These are phyloP conservation scores for Whitmania pigra DNA, from an alignment of 1,140 invertebrate species.

Conservation along the genomic window DNA sequence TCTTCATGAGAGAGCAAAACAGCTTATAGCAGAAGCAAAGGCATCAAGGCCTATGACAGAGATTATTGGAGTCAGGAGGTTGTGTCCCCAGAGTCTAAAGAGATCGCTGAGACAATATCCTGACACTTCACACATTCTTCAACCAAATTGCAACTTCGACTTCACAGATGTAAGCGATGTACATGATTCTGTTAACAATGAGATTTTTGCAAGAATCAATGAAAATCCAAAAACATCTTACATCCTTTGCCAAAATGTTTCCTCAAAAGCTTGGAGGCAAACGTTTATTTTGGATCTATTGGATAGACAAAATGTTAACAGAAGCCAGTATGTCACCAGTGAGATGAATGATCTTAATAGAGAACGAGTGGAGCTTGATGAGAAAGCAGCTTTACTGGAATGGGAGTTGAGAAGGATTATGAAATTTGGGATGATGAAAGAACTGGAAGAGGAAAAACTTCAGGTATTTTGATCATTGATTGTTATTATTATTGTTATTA, in stretches of 20 bases:
- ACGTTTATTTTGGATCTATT: not conserved
- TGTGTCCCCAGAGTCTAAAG: not conserved
- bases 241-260: not conserved
- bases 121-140: not conserved
- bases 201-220: not conserved
- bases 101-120: too few relatives aligned
- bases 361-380: conserved; percentile 79
- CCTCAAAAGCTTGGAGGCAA: not conserved
- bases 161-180: not conserved
- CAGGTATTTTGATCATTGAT: not conserved
- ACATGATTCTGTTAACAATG: not conserved
- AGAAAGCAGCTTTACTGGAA: conserved; percentile 71
- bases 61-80: conserved; percentile 9
- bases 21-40: conserved; percentile 74
- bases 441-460: conserved; percentile 50
- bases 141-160: not conserved
- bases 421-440: conserved; percentile 51
- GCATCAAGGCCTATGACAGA: conserved; percentile 28
- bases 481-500: too few relatives aligned
- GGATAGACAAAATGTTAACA: not conserved
- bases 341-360: conserved; percentile 74
- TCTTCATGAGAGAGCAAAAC: conserved; percentile 69
- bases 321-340: conserved; percentile 55
- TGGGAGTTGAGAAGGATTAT: conserved; percentile 71
- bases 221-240: not conserved